Percentiles rank a stretch among this genome's conserved stretches.
These are phyloP conservation scores for Stegophylla sp. DNA, from an alignment of 2,888 invertebrate species.

Conservation along the genomic window DNA sequence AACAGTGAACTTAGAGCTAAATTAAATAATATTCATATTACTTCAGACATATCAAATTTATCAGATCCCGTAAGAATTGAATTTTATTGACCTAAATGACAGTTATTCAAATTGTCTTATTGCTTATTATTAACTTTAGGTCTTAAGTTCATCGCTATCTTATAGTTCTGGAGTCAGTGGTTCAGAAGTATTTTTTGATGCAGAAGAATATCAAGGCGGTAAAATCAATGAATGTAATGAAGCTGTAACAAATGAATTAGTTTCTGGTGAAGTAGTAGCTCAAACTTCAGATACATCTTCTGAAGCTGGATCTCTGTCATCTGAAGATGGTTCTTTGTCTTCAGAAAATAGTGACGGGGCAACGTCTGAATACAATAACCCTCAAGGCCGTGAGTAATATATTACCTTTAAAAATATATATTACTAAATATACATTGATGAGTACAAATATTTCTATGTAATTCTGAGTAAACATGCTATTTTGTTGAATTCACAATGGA, in stretches of 20 bases:
- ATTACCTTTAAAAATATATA: background rate
- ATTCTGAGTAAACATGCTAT: background rate
- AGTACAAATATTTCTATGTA: background rate
- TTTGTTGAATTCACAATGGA: background rate
- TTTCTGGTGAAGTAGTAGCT: slow-evolving; percentile 60
- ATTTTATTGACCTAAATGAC: slow-evolving; percentile 16
- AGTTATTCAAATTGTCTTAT: slow-evolving; percentile 9
- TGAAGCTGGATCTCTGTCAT: slow-evolving; percentile 74
- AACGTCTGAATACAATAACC: slow-evolving; percentile 66
- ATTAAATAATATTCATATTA: slow-evolving; percentile 71
- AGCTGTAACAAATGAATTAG: slow-evolving; percentile 60
- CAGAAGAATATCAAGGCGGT: slow-evolving; percentile 69
- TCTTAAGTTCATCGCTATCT: slow-evolving; percentile 66
- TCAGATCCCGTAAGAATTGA: slow-evolving; percentile 67
- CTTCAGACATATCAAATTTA: slow-evolving; percentile 71
- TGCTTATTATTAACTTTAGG: slow-evolving; percentile 35
- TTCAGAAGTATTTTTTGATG: slow-evolving; percentile 79
- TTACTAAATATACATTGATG: background rate
- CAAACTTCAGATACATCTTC: slow-evolving; percentile 71
- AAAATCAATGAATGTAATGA: slow-evolving; percentile 60
- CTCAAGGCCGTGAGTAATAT: slow-evolving; percentile 64
- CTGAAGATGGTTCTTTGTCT: slow-evolving; percentile 74
- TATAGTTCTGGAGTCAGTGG: slow-evolving; percentile 79
- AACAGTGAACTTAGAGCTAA: slow-evolving; percentile 75
- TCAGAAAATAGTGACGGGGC: slow-evolving; percentile 73